These are phyloP conservation scores for Ascidia mentula DNA, from an alignment of 23 tunicate genomes.

Conservation along the genomic window DNA sequence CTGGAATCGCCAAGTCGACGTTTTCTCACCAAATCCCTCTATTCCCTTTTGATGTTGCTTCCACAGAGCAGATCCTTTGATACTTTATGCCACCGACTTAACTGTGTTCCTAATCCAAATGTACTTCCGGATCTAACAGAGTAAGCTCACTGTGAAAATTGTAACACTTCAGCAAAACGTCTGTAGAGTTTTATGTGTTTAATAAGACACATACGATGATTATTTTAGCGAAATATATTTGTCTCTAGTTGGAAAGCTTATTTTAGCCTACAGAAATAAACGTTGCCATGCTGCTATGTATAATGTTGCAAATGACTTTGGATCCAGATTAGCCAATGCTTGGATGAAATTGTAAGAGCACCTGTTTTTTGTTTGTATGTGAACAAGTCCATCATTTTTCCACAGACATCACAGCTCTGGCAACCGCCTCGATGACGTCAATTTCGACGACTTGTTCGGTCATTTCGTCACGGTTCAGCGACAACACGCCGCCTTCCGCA, in stretches of 20 bases:
- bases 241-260: too few species aligned
- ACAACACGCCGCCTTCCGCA: conserved; percentile 45
- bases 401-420: conserved; percentile 16
- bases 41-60: conserved; percentile 84
- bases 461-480: conserved; percentile 67
- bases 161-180: neutral
- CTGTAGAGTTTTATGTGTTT: too few species aligned
- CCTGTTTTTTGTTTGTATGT: too few species aligned
- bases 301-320: too few species aligned
- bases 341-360: too few species aligned
- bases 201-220: too few species aligned
- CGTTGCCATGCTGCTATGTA: neutral
- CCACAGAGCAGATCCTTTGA: conserved; percentile 83
- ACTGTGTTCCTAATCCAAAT: conserved; percentile 49
- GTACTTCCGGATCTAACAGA: neutral
- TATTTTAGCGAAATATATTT: too few species aligned
- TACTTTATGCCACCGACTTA: conserved; percentile 57
- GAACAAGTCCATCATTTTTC: too few species aligned
- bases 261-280: too few species aligned
- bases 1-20: conserved; percentile 51
- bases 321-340: too few species aligned
- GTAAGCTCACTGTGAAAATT: neutral
- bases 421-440: conserved; percentile 44
- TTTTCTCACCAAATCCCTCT: conserved; percentile 59
- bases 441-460: conserved; percentile 57